Base-by-base conservation (phyloP, 2,797 vertebrate species). In the Natrix natrix region DNA sequence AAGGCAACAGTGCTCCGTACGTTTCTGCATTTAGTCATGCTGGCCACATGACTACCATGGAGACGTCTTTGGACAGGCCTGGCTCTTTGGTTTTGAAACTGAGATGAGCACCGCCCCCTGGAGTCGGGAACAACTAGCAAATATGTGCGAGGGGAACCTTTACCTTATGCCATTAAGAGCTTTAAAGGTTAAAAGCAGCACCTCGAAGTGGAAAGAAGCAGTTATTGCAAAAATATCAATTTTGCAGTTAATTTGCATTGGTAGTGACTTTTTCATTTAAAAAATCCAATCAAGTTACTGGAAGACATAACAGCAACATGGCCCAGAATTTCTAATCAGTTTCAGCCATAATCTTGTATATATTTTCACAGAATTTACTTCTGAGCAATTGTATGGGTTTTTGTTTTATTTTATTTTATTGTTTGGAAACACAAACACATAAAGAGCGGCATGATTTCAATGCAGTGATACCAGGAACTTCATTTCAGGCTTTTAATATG, bases 201-300 rank as follows among this genome's bases (percentile, higher is more conserved):
- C 13, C 5, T 66, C 14, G 28, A n/a, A n/a, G 28, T 66, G 28
- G 28, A 66, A 66, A 13, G 28, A 66, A n/a, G 5, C 63, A 66
- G 63, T 6, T n/a, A 14, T 66, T 66, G 63, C 63, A 66, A 43
- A 43, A 43, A 43, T 43, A 66, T 24, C 20, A 60, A 93, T 95
- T 95, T 26, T 93, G 28, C 24, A 93, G 61, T 93, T 95, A 16
- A 69, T 96, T 96, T 94, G 26, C 86, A 90, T 94, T 93, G 60
- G 61, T 90, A 48, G 91, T 92, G 88, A 94, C 0, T 0, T 5
- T 93, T 43, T 94, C 92, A 86, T 59, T 52, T 5, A 6, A 52
- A 91, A 32, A 94, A 89, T 90, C 60, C 96, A 94, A 94, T 91
- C 4, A 89, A 92, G 26, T 56, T 92, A 86, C 92, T 12, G 88